These are phyloP conservation scores for Excalfactoria chinensis DNA, from an alignment of 2,113 vertebrate species.

Conservation along the genomic window DNA sequence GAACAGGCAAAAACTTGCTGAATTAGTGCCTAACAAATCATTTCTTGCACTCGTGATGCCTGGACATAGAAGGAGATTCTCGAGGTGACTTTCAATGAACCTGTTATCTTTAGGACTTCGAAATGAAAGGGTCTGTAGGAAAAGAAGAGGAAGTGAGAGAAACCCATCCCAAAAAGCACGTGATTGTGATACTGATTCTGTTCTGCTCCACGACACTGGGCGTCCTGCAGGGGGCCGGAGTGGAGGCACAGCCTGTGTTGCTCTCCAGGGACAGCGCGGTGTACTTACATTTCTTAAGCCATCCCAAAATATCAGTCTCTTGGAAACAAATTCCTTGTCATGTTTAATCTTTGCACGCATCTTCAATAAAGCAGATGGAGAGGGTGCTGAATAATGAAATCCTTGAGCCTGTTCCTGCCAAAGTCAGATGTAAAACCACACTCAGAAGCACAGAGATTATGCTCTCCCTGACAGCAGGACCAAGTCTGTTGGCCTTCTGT, in stretches of 20 bases:
- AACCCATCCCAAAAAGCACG: constrained; percentile 61
- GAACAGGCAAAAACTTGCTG: neutral
- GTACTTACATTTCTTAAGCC: neutral
- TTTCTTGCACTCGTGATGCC: constrained; percentile 57
- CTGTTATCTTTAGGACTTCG: constrained; percentile 71
- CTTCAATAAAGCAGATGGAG: neutral
- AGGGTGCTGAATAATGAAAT: neutral
- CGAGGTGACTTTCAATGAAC: constrained; percentile 78
- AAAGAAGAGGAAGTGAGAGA: constrained; percentile 60
- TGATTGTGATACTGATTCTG: constrained; percentile 55
- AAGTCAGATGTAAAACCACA: neutral
- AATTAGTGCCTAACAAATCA: neutral
- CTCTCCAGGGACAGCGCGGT: neutral
- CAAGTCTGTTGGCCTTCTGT: neutral
- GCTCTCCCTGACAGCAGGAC: neutral
- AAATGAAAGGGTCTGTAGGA: constrained; percentile 78
- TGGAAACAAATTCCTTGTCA: neutral
- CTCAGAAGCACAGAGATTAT: neutral
- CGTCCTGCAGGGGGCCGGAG: constrained; percentile 72
- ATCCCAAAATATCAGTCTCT: neutral
- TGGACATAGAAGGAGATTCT: constrained; percentile 82
- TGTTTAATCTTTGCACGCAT: neutral
- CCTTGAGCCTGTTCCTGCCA: neutral
- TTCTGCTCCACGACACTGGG: constrained; percentile 70
- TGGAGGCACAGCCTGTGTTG: constrained; percentile 61